These are phyloP conservation scores for Monochamus alternatus DNA, from an alignment of 2,888 invertebrate species.

Conservation along the genomic window DNA sequence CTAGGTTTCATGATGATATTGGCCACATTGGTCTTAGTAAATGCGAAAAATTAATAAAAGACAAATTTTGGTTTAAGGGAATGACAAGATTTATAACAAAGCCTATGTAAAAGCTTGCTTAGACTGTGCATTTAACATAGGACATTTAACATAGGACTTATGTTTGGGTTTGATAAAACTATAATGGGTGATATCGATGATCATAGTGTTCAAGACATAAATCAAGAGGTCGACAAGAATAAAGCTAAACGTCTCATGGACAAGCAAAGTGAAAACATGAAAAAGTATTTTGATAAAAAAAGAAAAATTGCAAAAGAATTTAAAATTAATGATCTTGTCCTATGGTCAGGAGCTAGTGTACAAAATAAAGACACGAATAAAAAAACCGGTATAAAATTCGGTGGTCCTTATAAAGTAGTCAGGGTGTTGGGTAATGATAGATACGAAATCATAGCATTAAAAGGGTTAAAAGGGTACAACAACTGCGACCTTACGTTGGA, in stretches of 20 bases:
- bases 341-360: constrained; percentile 12
- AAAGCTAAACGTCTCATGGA: not conserved
- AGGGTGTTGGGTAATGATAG: constrained; percentile 11
- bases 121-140: constrained; percentile 27
- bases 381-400: constrained; percentile 13
- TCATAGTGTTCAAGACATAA: not conserved
- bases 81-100: constrained; percentile 21
- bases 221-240: not conserved
- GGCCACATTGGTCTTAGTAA: too few species aligned
- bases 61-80: too few species aligned
- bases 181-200: not conserved
- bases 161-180: constrained; percentile 1
- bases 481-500: not conserved
- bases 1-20: constrained; percentile 53
- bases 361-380: not conserved
- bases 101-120: constrained; percentile 33
- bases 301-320: not conserved
- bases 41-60: too few species aligned
- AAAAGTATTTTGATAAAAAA: not conserved
- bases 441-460: constrained; percentile 13
- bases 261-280: not conserved
- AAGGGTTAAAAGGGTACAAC: constrained; percentile 8
- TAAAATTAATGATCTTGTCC: not conserved
- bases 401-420: constrained; percentile 22
- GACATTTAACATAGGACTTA: not conserved